phyloP scores from a whole-genome alignment of 2,797 vertebrate species.

The Malacoraja senta region DNA sequence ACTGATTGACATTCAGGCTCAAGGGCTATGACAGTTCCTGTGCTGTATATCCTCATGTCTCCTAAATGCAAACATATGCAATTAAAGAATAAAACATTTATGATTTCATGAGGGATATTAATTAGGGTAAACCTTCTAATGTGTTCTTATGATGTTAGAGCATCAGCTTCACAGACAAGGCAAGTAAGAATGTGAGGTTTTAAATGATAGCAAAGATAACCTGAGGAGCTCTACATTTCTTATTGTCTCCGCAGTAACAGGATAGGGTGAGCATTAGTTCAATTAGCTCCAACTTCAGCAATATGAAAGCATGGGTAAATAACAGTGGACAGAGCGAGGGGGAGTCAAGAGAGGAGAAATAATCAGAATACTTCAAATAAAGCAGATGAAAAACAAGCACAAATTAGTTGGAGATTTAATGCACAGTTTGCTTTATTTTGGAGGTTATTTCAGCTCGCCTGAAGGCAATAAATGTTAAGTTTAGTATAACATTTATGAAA shows the following conservation, averaged over 20 bases:
- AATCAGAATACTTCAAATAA: background rate
- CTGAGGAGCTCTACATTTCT: background rate
- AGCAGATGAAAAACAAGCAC: background rate
- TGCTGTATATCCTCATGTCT: background rate
- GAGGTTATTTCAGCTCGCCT: conserved; percentile 1
- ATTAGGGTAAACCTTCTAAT: background rate
- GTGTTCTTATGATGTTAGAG: background rate
- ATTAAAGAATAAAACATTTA: background rate
- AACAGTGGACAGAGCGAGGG: too few species aligned
- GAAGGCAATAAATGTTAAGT: background rate
- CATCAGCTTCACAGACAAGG: background rate
- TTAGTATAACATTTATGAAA: background rate
- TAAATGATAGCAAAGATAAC: background rate
- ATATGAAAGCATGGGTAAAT: background rate
- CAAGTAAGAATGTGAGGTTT: background rate
- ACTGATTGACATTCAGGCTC: too few species aligned
- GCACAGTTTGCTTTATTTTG: conserved; percentile 25
- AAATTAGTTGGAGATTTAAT: background rate
- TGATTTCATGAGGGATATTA: background rate
- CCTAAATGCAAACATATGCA: background rate
- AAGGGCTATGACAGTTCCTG: too few species aligned
- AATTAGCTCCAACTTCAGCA: background rate
- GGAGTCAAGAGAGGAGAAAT: background rate
- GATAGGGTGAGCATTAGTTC: background rate
- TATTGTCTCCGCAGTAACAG: background rate